phyloP scores from a whole-genome alignment of 2,888 invertebrate genomes.

The Corythucha ciliata region DNA sequence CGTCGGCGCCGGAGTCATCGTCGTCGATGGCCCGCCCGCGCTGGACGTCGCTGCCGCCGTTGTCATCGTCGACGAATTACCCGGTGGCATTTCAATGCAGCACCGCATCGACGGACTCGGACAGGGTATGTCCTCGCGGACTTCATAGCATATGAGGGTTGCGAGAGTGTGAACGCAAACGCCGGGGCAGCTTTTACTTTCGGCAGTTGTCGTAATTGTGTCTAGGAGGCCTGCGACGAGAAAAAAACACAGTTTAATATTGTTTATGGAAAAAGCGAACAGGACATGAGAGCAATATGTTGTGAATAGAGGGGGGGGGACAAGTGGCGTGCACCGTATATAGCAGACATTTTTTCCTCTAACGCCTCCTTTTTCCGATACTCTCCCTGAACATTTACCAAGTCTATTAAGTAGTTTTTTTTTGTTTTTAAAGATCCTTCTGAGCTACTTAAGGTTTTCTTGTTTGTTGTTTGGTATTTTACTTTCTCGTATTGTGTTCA shows the following conservation, averaged over 20 bases:
- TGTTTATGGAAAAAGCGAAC: no score
- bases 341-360: neutral
- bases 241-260: neutral
- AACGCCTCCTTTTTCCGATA: no score
- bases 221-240: conserved; percentile 61
- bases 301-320: neutral
- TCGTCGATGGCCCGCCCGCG: conserved; percentile 17
- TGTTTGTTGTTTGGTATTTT: no score
- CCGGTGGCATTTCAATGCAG: conserved; percentile 62
- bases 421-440: no score
- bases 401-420: no score
- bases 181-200: conserved; percentile 79
- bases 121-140: conserved; percentile 70
- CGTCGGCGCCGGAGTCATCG: conserved; percentile 17
- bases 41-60: conserved; percentile 24
- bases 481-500: no score
- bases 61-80: conserved; percentile 28
- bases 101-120: conserved; percentile 74
- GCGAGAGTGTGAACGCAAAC: conserved; percentile 79
- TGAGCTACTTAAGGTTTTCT: no score
- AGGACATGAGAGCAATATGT: no score
- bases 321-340: neutral
- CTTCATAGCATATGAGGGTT: conserved; percentile 75
- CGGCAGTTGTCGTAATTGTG: conserved; percentile 73
- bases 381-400: no score